Percentiles rank a stretch among this genome's conserved stretches.
Conservation (phyloP, 2,113 vertebrate genomes). For the Apistogramma diplotaenia region DNA sequence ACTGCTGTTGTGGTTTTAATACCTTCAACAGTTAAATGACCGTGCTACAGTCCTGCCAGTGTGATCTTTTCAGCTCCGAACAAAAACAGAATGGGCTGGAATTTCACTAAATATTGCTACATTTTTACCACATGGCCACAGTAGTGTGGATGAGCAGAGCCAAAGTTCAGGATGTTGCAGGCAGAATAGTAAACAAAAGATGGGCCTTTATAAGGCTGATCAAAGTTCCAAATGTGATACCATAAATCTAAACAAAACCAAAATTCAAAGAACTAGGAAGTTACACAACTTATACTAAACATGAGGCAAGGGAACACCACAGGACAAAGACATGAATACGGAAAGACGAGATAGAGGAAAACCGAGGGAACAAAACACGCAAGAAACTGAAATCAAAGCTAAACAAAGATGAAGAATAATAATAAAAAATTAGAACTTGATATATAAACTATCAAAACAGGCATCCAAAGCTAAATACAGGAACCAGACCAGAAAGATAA, state of each 20-base stretch:
- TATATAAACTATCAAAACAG: too few species aligned
- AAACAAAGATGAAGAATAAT: too few species aligned
- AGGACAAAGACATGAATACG: background rate
- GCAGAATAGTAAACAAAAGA: background rate
- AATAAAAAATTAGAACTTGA: too few species aligned
- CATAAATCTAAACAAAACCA: background rate
- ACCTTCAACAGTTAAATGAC: conserved; percentile 3
- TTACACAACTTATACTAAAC: background rate
- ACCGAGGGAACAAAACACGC: too few species aligned
- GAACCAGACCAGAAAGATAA: too few species aligned
- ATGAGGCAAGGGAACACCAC: background rate
- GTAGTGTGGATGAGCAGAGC: background rate
- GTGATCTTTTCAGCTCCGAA: background rate
- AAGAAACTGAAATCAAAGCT: too few species aligned
- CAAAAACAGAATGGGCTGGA: background rate
- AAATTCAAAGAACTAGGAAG: background rate
- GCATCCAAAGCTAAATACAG: too few species aligned
- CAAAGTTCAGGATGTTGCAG: background rate
- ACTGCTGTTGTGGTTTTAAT: conserved; percentile 29
- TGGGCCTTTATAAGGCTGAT: background rate
- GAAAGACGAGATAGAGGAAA: background rate
- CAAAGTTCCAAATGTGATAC: background rate
- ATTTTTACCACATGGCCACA: background rate
- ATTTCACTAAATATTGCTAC: background rate
- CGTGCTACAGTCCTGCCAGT: background rate